A percentile compares a stretch with the other conserved stretches of the same genome.
phyloP scores from a whole-genome alignment of 2,888 invertebrate genomes.

The Eilema sororculum region DNA sequence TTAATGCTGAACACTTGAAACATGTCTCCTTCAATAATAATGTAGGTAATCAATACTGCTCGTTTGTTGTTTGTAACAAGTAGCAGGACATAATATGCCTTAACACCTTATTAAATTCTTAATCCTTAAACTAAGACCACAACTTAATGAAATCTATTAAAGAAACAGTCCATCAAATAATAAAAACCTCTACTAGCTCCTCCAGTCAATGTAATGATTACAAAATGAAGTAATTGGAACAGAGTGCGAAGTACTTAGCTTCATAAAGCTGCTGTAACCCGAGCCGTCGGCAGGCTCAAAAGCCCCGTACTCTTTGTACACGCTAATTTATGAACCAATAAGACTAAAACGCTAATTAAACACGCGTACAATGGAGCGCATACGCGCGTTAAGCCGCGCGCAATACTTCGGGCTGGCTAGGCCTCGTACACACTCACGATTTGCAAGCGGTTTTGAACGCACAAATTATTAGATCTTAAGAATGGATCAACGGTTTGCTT shows the following conservation, averaged over 20 bases:
- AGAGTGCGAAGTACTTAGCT: slow-evolving; percentile 6
- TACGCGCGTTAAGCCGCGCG: slow-evolving; percentile 5
- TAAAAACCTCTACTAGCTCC: not conserved
- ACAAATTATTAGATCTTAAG: not conserved
- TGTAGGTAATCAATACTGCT: not conserved
- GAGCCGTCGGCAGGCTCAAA: slow-evolving; percentile 58
- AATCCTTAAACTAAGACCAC: not conserved
- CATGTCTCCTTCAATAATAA: not conserved
- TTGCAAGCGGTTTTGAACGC: not conserved
- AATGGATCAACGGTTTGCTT: not conserved
- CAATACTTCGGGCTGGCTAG: not conserved
- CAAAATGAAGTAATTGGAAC: slow-evolving; percentile 3
- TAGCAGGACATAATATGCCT: not conserved
- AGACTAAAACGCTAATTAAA: slow-evolving; percentile 76
- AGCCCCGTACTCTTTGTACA: slow-evolving; percentile 40
- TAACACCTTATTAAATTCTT: not conserved
- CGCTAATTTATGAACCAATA: slow-evolving; percentile 53
- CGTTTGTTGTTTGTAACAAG: not conserved
- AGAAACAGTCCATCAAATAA: not conserved
- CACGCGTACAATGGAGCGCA: slow-evolving; percentile 36
- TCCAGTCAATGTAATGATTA: slow-evolving; percentile 13
- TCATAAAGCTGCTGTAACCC: slow-evolving; percentile 55
- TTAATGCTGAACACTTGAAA: not conserved
- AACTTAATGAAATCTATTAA: no score
- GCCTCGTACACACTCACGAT: slow-evolving; percentile 14